Conservation (phyloP, 2,113 vertebrate genomes). For the Bubo blakistoni region DNA sequence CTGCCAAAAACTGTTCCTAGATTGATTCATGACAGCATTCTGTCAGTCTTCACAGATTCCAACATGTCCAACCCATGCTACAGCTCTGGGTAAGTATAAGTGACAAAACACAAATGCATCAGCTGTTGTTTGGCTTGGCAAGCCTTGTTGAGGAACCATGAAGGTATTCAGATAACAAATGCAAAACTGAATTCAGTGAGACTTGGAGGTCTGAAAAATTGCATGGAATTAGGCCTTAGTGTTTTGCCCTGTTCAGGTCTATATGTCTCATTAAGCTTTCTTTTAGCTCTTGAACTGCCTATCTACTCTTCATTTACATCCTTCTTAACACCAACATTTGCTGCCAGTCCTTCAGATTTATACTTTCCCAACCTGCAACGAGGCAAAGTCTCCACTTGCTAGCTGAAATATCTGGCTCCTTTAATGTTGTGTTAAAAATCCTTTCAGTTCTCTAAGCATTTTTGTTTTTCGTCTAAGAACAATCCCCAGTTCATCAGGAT, state of each 20-base stretch:
- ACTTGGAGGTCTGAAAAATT: neutral
- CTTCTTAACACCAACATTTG: neutral
- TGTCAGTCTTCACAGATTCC: neutral
- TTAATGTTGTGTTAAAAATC: neutral
- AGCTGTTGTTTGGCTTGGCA: neutral
- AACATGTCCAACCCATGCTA: neutral
- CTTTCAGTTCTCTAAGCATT: neutral
- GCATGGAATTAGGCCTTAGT: neutral
- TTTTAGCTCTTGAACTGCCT: neutral
- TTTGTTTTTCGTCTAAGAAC: neutral
- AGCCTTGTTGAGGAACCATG: neutral
- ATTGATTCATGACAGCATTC: neutral
- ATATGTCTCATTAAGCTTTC: neutral
- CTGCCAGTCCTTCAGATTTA: neutral
- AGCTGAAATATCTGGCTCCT: neutral
- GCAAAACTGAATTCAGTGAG: neutral
- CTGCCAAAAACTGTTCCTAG: neutral
- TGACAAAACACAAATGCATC: neutral
- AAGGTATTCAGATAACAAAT: neutral
- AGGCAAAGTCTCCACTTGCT: neutral
- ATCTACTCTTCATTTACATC: neutral
- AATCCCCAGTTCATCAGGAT: neutral
- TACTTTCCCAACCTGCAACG: neutral
- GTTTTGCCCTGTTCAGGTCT: neutral
- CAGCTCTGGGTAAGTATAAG: neutral